Percentiles rank a stretch among this genome's conserved stretches.
These are phyloP conservation scores for Eurytoma adleriae DNA, from an alignment of 2,888 invertebrate species.

Conservation along the genomic window DNA sequence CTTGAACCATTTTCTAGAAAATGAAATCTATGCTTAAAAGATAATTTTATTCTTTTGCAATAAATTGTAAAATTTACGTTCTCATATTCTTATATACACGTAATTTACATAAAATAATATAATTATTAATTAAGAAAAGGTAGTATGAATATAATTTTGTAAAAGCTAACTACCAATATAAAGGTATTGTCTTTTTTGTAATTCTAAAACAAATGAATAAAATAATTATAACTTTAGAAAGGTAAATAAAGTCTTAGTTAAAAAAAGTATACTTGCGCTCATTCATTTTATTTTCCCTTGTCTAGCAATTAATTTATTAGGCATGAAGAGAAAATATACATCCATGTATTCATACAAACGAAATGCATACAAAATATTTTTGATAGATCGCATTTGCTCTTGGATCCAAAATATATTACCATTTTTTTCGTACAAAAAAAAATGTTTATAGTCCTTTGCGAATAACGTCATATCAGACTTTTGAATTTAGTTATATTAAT, in stretches of 20 bases:
- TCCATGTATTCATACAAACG: conserved; percentile 58
- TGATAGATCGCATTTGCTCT: conserved; percentile 48
- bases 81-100: too few species aligned
- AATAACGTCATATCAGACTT: conserved; percentile 40
- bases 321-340: conserved; percentile 58
- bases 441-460: conserved; percentile 46
- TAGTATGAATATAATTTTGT: too few species aligned
- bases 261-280: conserved; percentile 22
- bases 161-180: too few species aligned
- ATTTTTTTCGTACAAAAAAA: conserved; percentile 24
- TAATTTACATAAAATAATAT: too few species aligned
- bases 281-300: conserved; percentile 36
- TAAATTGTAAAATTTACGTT: too few species aligned
- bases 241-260: conserved; percentile 47
- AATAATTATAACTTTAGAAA: conserved; percentile 30
- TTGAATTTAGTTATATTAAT: conserved; percentile 25
- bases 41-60: too few species aligned
- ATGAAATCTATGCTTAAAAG: too few species aligned
- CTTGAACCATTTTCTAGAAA: too few species aligned
- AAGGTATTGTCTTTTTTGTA: conserved; percentile 30
- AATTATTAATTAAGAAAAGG: too few species aligned
- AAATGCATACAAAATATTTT: conserved; percentile 61
- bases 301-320: conserved; percentile 59
- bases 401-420: conserved; percentile 45
- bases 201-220: conserved; percentile 29